Base-by-base conservation (phyloP, 1,140 invertebrate species). In the Lepidostoma basale region DNA sequence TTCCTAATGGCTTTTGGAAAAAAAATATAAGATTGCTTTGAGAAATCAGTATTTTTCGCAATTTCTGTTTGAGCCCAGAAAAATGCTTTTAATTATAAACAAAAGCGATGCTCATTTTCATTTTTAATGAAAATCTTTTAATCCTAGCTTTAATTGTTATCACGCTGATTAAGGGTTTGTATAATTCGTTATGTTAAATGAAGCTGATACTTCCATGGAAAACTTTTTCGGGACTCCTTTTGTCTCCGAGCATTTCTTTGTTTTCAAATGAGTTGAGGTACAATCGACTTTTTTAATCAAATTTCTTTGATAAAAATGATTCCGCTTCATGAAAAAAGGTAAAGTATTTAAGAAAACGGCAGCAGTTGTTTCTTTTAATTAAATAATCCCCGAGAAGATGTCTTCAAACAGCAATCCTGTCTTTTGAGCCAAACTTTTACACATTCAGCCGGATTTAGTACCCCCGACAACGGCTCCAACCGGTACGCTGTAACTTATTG, bases 321-420 rank as follows among this genome's bases (percentile, higher is more conserved):
- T 33, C 36, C 56, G 56, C 28, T 60, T 23, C 1, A 30, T 6
- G 52, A 56, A 42, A 58, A 60, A 40, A 60, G 39, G 39, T 42
- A 60, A 40, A 60, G 56, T 42, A 60, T 60, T 60, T 60, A 60
- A 42, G 18, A 42, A 60, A 60, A 60, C 28, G 56, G 36, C 39
- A 60, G 36, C 56, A 60, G 56, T 60, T 60, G 56, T 60, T 60
- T 60, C 56, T 40, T 60, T 60, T 60, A 60, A 60, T 60, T 60
- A 60, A 60, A 60, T 60, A 60, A 60, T 60, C 39, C 36, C 56
- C 12, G 33, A 44, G 36, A 60, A 60, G 36, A 54, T 14, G 20
- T 60, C 23, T 16, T 60, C 56, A 60, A 42, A 42, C 56, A 16
- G 39, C 56, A 25, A 60, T 60, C 16, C 23, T 40, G 56, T 42